Evolutionary conservation across 2,797 vertebrate species (phyloP), one percentile per base, ranked within the genome.

Genomic region (Merluccius polli): DNA sequence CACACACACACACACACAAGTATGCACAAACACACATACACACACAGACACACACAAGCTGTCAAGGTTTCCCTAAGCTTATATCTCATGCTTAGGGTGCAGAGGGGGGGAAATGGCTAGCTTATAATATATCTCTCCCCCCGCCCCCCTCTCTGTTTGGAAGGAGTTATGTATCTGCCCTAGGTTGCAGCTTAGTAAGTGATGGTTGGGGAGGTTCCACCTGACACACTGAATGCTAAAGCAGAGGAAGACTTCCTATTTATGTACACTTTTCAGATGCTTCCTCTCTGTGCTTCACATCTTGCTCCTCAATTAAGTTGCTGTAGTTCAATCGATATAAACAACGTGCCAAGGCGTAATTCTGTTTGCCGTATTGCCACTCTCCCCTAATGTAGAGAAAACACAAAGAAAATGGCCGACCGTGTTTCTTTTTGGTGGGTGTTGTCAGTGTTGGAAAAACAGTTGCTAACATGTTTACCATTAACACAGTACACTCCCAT

Each of bases 11-110:
- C 33, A 35, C 33, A 35, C 33, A 35, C 33, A 35, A 38, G 36
- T 44, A 13, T 44, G 41, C 10, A n/a, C 48, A n/a, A 18, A n/a
- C 48, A 52, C 48, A n/a, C 52, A 59, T 1, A 59, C 52, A 24
- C 21, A 59, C 18, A n/a, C 48, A 59, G 6, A 65, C 59, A 27
- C 59, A 65, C 59, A 9, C 59, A 65, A 65, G 59, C 59, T 65
- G 59, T 65, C 59, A 65, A 65, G n/a, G 59, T 65, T 59, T 27
- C 59, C 59, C 59, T 65, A 10, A 65, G 59, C 59, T 65, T 65
- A 65, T 65, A 65, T 65, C 24, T 65, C 59, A 65, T 65, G 59
- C 59, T 65, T 65, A 65, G 11, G 59, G 59, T 65, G 59, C 59
- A 65, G 59, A 11, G 8, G n/a, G 59, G 36, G 59, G 59, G 59